Evolutionary conservation across 1,140 invertebrate genomes (phyloP).

Genomic region (Saxidomus purpurata): DNA sequence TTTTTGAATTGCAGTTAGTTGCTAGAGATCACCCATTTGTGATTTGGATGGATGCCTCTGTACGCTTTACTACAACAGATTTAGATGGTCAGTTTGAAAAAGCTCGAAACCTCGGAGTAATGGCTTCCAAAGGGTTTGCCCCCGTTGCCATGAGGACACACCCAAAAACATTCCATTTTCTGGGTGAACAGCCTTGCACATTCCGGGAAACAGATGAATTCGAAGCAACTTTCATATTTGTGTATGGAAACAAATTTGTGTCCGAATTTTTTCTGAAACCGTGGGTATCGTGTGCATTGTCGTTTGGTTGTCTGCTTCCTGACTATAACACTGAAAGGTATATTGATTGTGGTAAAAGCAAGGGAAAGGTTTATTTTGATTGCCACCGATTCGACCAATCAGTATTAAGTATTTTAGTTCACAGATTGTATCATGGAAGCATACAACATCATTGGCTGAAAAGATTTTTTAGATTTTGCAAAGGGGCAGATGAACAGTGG

Average conservation of each 20-base stretch:
- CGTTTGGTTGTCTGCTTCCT: slow-evolving; percentile 53
- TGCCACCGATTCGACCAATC: slow-evolving; percentile 67
- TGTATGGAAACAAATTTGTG: slow-evolving; percentile 57
- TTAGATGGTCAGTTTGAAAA: slow-evolving; percentile 21
- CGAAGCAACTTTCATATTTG: slow-evolving; percentile 61
- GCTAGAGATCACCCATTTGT: slow-evolving; percentile 59
- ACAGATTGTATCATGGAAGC: slow-evolving; percentile 40
- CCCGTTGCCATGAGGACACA: slow-evolving; percentile 54
- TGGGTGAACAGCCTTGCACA: slow-evolving; percentile 49
- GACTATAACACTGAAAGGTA: slow-evolving; percentile 7
- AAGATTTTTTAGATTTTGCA: slow-evolving; percentile 52
- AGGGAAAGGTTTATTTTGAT: slow-evolving; percentile 48
- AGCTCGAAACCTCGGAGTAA: slow-evolving; percentile 41
- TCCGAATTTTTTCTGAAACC: slow-evolving; percentile 57
- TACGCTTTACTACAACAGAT: slow-evolving; percentile 52
- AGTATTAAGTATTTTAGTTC: slow-evolving; percentile 56
- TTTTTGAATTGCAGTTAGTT: slow-evolving; percentile 49
- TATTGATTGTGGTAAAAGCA: slow-evolving; percentile 26
- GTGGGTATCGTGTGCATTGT: slow-evolving; percentile 63
- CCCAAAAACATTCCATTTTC: slow-evolving; percentile 36
- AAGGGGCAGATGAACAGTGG: slow-evolving; percentile 55
- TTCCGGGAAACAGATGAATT: slow-evolving; percentile 54
- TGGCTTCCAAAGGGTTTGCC: slow-evolving; percentile 22
- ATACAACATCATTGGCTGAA: slow-evolving; percentile 38
- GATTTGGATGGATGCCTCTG: slow-evolving; percentile 65